A percentile compares a stretch with the other conserved stretches of the same genome.
These are phyloP conservation scores for Pseudorhiza aurosa DNA, from an alignment of 30 jellyfish, hydroid and myxozoan species.

Conservation along the genomic window DNA sequence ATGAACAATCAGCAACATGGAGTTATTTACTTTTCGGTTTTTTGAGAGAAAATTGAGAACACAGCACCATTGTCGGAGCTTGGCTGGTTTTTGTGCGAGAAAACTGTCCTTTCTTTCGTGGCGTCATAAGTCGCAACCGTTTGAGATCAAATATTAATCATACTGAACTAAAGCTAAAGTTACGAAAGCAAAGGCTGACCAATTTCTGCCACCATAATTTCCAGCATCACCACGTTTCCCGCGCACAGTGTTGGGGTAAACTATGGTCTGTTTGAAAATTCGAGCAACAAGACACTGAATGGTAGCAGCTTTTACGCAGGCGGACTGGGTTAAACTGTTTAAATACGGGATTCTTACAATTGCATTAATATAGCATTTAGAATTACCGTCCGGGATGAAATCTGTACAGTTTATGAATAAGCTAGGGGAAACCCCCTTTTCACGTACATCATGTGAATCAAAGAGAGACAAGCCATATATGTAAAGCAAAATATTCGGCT, in stretches of 20 bases:
- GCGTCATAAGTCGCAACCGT: conserved; percentile 20
- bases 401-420: too few relatives aligned
- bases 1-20: neutral
- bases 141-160: neutral
- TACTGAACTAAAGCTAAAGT: neutral
- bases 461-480: too few relatives aligned
- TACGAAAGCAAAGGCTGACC: conserved; percentile 2
- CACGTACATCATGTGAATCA: too few relatives aligned
- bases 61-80: neutral
- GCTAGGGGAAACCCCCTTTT: too few relatives aligned
- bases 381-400: too few relatives aligned
- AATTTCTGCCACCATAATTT: neutral
- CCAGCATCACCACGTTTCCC: neutral
- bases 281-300: neutral
- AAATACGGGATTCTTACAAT: too few relatives aligned
- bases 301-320: too few relatives aligned
- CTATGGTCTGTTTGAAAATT: neutral
- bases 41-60: neutral
- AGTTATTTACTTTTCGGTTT: conserved; percentile 5
- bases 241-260: too few relatives aligned
- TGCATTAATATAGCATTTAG: too few relatives aligned
- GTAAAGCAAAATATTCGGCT: too few relatives aligned
- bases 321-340: too few relatives aligned
- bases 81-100: neutral
- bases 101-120: neutral